Percentiles rank a stretch among this genome's conserved stretches.
These are phyloP conservation scores for Tor tambroides DNA, from an alignment of 2,113 vertebrate genomes.

Conservation along the genomic window DNA sequence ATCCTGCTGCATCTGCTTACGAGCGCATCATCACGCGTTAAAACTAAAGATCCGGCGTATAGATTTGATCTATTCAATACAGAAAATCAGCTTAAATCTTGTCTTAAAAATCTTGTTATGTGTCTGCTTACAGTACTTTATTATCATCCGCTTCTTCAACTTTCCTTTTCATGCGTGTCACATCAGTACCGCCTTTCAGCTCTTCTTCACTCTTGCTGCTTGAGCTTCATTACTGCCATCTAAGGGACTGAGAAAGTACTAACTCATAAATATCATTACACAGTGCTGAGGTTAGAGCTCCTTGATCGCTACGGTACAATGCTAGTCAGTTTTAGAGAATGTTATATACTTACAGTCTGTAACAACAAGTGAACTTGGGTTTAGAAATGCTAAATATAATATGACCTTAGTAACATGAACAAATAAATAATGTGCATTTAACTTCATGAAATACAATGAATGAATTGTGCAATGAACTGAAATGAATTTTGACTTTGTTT, in stretches of 20 bases:
- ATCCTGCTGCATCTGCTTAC: background rate
- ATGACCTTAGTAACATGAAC: background rate
- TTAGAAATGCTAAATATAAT: background rate
- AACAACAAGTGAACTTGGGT: no score
- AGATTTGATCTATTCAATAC: background rate
- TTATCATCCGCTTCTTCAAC: slow-evolving; percentile 1
- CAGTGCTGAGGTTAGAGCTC: no score
- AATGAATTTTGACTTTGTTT: no score
- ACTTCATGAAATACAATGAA: no score
- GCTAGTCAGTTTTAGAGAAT: background rate
- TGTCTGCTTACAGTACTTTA: slow-evolving; percentile 24
- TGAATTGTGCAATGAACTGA: no score
- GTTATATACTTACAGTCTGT: background rate
- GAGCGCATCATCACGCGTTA: background rate
- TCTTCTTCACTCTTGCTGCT: background rate
- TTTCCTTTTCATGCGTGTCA: slow-evolving; percentile 3
- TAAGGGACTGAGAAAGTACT: background rate
- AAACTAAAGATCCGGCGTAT: background rate
- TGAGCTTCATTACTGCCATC: background rate
- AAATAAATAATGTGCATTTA: no score
- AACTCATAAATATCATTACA: background rate
- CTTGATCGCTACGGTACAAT: background rate
- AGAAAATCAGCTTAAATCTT: background rate
- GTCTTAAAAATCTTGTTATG: background rate
- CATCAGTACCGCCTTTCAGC: slow-evolving; percentile 1